These are phyloP conservation scores for Albula glossodonta DNA, from an alignment of 2,113 vertebrate species.

Conservation along the genomic window DNA sequence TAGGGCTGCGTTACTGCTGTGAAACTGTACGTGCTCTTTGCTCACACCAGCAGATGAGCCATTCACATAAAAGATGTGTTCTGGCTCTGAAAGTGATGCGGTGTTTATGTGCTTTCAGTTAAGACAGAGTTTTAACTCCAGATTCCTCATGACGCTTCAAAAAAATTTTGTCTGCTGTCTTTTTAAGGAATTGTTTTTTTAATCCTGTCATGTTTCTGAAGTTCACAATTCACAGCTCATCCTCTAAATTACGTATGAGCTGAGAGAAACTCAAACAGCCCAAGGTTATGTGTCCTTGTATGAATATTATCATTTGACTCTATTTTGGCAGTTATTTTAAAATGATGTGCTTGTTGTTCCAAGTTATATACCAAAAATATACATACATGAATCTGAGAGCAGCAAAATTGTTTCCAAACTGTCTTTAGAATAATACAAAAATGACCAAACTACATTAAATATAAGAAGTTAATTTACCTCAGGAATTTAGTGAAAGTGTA, in stretches of 20 bases:
- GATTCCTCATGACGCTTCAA: not conserved
- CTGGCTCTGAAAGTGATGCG: not conserved
- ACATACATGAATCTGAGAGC: not conserved
- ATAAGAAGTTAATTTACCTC: not conserved
- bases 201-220: not conserved
- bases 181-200: not conserved
- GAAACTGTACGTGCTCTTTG: not conserved
- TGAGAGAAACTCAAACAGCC: no score
- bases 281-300: no score
- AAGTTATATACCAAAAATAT: not conserved
- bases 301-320: no score
- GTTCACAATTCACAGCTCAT: no score
- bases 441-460: not conserved
- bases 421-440: not conserved
- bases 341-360: not conserved
- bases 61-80: slow-evolving; percentile 20
- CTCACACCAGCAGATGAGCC: not conserved
- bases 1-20: slow-evolving; percentile 13
- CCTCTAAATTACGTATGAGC: no score
- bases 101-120: not conserved
- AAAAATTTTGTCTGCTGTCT: no score
- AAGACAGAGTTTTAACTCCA: slow-evolving; percentile 16
- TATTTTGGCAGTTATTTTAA: no score
- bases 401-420: not conserved
- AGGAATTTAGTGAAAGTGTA: not conserved